Evolutionary conservation across 2,888 invertebrate genomes (phyloP).

Genomic region (Chironomus riparius): DNA sequence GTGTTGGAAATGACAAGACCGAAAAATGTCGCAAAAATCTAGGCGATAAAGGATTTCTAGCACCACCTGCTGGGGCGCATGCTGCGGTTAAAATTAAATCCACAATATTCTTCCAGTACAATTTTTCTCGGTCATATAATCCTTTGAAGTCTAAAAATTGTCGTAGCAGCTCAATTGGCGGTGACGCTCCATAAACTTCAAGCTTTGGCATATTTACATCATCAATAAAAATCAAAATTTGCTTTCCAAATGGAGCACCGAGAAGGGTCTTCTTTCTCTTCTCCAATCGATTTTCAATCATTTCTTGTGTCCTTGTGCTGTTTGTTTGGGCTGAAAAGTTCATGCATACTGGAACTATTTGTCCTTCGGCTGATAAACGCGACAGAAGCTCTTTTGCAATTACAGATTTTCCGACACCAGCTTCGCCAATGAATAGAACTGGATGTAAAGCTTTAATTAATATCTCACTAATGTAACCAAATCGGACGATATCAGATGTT

Average conservation of each 20-base stretch:
- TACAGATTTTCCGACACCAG: constrained; percentile 85
- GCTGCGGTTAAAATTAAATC: constrained; percentile 75
- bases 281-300: constrained; percentile 76
- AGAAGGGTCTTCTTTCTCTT: constrained; percentile 69
- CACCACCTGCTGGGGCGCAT: constrained; percentile 87
- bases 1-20: constrained; percentile 72
- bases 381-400: constrained; percentile 67
- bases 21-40: constrained; percentile 84
- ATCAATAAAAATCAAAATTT: constrained; percentile 77
- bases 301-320: constrained; percentile 68
- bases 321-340: constrained; percentile 91
- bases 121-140: constrained; percentile 76
- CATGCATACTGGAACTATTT: constrained; percentile 66
- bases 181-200: constrained; percentile 83
- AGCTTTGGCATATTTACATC: constrained; percentile 87
- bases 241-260: constrained; percentile 75
- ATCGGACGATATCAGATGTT: constrained; percentile 82
- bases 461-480: constrained; percentile 49
- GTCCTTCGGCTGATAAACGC: constrained; percentile 51
- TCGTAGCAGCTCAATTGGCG: constrained; percentile 81
- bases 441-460: constrained; percentile 63
- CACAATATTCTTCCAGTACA: constrained; percentile 81
- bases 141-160: constrained; percentile 50
- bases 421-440: constrained; percentile 82
- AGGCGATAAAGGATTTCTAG: constrained; percentile 73